phyloP scores from a whole-genome alignment of 2,113 vertebrate genomes.

The Cathartes aura region DNA sequence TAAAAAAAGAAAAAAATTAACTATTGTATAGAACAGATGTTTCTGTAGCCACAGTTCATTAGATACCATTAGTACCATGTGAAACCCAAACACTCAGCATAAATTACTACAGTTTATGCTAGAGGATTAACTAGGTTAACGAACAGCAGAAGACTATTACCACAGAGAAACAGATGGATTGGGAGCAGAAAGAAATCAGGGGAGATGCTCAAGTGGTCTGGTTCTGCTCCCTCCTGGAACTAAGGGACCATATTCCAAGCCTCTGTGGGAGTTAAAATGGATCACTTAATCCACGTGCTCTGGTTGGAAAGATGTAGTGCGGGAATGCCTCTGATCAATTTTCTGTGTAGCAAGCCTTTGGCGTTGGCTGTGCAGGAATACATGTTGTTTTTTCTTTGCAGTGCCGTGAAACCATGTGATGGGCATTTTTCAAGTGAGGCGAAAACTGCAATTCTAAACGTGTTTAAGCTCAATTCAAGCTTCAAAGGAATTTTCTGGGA shows the following conservation, averaged over 20 bases:
- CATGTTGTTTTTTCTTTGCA: not conserved
- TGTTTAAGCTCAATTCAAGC: slow-evolving; percentile 13
- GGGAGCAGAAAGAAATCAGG: not conserved
- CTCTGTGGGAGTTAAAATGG: not conserved
- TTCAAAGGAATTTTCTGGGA: slow-evolving; percentile 53
- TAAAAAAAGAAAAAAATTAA: not conserved
- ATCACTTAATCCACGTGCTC: not conserved
- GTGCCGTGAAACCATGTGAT: not conserved
- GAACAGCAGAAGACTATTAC: slow-evolving; percentile 5
- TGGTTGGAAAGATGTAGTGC: not conserved
- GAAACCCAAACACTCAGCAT: slow-evolving; percentile 21
- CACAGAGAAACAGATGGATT: slow-evolving; percentile 26
- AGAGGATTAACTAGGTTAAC: slow-evolving; percentile 42
- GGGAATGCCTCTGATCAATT: not conserved
- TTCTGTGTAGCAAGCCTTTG: not conserved
- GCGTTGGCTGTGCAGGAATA: not conserved
- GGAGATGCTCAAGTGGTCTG: not conserved
- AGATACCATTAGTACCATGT: slow-evolving; percentile 18
- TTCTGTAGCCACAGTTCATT: slow-evolving; percentile 35
- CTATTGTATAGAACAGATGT: slow-evolving; percentile 37
- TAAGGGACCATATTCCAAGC: not conserved
- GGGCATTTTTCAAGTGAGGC: not conserved
- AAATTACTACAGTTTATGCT: slow-evolving; percentile 18
- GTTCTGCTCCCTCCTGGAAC: not conserved
- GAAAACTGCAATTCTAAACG: not conserved